These are phyloP conservation scores for Oxyruncus cristatus DNA, from an alignment of 2,113 vertebrate species.

Conservation along the genomic window DNA sequence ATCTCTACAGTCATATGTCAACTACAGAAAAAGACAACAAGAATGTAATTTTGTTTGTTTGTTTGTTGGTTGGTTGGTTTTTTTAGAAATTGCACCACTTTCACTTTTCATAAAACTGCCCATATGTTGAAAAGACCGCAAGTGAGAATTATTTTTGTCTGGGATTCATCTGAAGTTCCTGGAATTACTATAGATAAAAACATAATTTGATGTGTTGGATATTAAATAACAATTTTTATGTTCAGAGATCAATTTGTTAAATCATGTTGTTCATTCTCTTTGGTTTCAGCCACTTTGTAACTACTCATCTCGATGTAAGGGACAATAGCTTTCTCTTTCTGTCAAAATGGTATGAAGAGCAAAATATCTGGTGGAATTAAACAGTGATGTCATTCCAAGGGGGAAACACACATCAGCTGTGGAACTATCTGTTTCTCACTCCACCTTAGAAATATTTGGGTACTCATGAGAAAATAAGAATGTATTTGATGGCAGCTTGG, in stretches of 20 bases:
- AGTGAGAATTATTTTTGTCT: background rate
- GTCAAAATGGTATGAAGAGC: slow-evolving; percentile 26
- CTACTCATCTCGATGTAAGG: background rate
- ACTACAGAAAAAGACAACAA: background rate
- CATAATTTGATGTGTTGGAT: background rate
- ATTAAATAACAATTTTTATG: background rate
- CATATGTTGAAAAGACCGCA: background rate
- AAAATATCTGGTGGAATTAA: slow-evolving; percentile 74
- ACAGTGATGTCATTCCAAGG: slow-evolving; percentile 73
- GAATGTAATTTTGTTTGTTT: background rate
- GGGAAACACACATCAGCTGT: slow-evolving; percentile 68
- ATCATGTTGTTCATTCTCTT: background rate
- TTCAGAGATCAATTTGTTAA: background rate
- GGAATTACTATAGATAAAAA: background rate
- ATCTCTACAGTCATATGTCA: background rate
- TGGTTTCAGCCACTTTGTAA: background rate
- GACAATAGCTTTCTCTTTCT: background rate
- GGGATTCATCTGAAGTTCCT: background rate
- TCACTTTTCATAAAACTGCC: background rate
- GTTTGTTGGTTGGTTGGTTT: no score
- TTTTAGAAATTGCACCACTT: background rate
- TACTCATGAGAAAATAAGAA: slow-evolving; percentile 73
- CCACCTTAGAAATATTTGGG: slow-evolving; percentile 73
- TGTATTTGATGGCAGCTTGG: slow-evolving; percentile 61
- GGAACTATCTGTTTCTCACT: slow-evolving; percentile 62